These are phyloP conservation scores for Trachemys scripta DNA, from an alignment of 2,113 vertebrate species.

Conservation along the genomic window DNA sequence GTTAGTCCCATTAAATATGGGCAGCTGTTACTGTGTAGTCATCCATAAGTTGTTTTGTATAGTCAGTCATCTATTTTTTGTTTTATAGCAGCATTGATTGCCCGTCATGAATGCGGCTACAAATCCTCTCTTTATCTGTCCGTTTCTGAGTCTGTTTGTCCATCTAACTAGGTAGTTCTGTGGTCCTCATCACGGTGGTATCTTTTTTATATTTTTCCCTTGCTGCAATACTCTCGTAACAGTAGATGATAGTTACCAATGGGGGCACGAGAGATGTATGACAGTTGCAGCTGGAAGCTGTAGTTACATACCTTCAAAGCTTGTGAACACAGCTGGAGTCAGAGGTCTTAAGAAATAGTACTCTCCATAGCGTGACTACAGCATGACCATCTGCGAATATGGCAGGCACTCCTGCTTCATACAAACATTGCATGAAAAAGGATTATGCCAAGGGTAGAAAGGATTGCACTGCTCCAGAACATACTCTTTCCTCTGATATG, in stretches of 20 bases:
- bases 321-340: background rate
- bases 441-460: background rate
- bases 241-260: background rate
- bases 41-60: background rate
- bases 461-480: background rate
- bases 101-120: background rate
- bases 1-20: background rate
- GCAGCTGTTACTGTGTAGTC: background rate
- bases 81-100: background rate
- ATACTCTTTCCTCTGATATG: background rate
- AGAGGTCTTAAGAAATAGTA: background rate
- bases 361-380: background rate
- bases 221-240: background rate
- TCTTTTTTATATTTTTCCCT: background rate
- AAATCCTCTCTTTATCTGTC: background rate
- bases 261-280: background rate
- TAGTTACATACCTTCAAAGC: background rate
- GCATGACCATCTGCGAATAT: background rate
- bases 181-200: background rate
- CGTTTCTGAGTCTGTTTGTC: background rate
- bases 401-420: fast-evolving
- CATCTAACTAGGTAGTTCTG: background rate
- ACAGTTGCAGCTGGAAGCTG: background rate
- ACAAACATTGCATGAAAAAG: background rate
- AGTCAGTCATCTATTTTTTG: background rate